Percentiles rank a stretch among this genome's conserved stretches.
These are phyloP conservation scores for Tetraodon nigroviridis DNA, from an alignment of 2,113 vertebrate species.

Conservation along the genomic window DNA sequence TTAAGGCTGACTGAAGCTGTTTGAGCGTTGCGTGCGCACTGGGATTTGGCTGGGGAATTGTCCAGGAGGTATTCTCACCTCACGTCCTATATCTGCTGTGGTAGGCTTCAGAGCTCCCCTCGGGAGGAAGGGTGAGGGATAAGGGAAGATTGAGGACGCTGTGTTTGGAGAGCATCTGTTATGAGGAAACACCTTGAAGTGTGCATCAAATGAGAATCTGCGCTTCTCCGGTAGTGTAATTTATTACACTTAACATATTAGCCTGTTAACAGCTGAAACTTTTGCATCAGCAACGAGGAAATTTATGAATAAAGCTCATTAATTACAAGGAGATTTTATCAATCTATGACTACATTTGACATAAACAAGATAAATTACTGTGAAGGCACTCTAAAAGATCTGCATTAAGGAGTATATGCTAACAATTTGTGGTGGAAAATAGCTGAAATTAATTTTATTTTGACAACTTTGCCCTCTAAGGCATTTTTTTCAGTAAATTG, in stretches of 20 bases:
- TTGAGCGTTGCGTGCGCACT: too few species aligned
- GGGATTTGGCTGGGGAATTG: too few species aligned
- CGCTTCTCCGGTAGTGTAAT: neutral
- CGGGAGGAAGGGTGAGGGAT: too few species aligned
- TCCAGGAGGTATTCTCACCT: too few species aligned
- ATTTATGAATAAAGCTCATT: slow-evolving; percentile 19
- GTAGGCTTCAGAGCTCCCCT: too few species aligned
- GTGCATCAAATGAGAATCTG: too few species aligned
- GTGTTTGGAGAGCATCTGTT: too few species aligned
- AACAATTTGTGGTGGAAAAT: neutral
- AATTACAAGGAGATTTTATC: slow-evolving; percentile 11
- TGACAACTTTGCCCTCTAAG: slow-evolving; percentile 2
- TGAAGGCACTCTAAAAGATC: slow-evolving; percentile 14
- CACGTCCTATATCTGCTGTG: too few species aligned
- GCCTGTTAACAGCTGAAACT: slow-evolving; percentile 6
- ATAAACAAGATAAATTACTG: slow-evolving; percentile 14
- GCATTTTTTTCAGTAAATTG: slow-evolving; percentile 5
- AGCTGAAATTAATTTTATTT: slow-evolving; percentile 6
- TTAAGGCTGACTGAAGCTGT: too few species aligned
- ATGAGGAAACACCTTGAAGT: too few species aligned
- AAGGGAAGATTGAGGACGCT: too few species aligned
- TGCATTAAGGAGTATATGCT: neutral
- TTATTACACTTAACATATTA: neutral
- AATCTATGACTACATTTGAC: slow-evolving; percentile 6
- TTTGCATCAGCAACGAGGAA: slow-evolving; percentile 15